Evolutionary conservation across 2,113 vertebrate species (phyloP), one percentile per base, ranked within the genome.

Genomic region (Caranx ignobilis): DNA sequence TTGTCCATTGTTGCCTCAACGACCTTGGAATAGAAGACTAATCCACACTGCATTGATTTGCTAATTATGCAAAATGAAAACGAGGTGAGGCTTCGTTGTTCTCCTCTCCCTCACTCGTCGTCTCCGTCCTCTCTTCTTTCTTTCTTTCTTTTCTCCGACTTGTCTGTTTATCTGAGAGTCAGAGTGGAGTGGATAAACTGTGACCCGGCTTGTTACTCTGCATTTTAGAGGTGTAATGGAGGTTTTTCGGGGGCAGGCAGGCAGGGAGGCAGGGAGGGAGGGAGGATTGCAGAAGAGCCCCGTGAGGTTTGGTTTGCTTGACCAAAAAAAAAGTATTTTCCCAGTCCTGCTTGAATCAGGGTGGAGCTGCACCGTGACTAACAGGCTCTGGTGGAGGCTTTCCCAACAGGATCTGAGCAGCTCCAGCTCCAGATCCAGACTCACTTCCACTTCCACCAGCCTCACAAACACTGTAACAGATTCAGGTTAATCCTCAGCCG

Each of bases 401-500:
- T 84, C 73, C 72, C 71, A 64, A 56, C 55, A 77, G 71, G 60
- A 85, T 73, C 63, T 50, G 47, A 79, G 80, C 26, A 26, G 26
- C 26, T 26, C 26, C 26, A 26, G 26, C 61, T 60, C 47, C 35
- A 59, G 48, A 84, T 67, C 67, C 70, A 55, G 48, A 70, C 71
- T 67, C 43, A 26, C 26, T 62, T 74, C 50, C 82, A 57, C 59
- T 12, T 21, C n/a, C 34, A 26, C 26, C 64, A 15, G 50, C 66
- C 50, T 88, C 45, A 68, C 41, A 35, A 61, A 37, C 56, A 26
- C 75, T 81, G 67, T 78, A 67, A 67, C 62, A 76, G 76, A 87
- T 87, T 86, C 84, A 76, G 80, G 70, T 79, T 91, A 89, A 88
- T 89, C 87, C 77, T 72, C 56, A 31, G 56, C 71, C 62, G 80